Evolutionary conservation across 37 sponge, comb jelly and placozoan species (phyloP).

Genomic region (Tethya wilhelma): DNA sequence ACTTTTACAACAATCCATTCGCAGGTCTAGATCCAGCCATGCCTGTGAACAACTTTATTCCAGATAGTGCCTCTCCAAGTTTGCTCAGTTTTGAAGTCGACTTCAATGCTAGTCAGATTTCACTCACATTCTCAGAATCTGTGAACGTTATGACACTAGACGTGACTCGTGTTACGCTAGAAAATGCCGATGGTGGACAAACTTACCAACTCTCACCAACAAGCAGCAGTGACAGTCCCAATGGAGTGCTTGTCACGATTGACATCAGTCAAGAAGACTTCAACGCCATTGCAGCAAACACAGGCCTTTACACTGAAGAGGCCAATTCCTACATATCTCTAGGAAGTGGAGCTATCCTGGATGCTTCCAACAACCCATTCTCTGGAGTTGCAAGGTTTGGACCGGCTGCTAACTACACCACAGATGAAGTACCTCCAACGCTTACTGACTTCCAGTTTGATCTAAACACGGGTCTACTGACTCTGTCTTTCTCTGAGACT

Average conservation of each 20-base stretch:
- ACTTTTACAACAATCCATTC: conserved; percentile 67
- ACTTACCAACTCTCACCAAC: conserved; percentile 29
- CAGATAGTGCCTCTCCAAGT: conserved; percentile 62
- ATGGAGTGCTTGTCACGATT: conserved; percentile 58
- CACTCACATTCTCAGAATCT: conserved; percentile 78
- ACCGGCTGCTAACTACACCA: conserved; percentile 45
- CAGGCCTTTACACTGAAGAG: conserved; percentile 28
- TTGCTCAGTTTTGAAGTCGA: conserved; percentile 48
- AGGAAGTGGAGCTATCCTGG: conserved; percentile 32
- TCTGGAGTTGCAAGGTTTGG: conserved; percentile 4
- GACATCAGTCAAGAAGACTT: conserved; percentile 59
- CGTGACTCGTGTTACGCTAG: conserved; percentile 58
- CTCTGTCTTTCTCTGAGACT: conserved; percentile 77
- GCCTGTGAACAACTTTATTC: conserved; percentile 47
- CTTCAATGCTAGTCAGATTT: conserved; percentile 44
- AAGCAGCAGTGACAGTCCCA: conserved; percentile 50
- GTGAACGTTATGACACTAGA: conserved; percentile 72
- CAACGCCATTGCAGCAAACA: conserved; percentile 62
- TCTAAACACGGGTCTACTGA: conserved; percentile 64
- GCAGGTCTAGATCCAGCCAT: conserved; percentile 32
- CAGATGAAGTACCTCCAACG: conserved; percentile 58
- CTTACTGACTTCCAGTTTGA: conserved; percentile 61
- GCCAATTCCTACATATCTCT: conserved; percentile 56
- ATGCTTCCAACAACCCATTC: conserved; percentile 61
- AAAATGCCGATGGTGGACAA: conserved; percentile 63